Conservation (phyloP, 2,113 vertebrate genomes). For the Pelmatolapia mariae region DNA sequence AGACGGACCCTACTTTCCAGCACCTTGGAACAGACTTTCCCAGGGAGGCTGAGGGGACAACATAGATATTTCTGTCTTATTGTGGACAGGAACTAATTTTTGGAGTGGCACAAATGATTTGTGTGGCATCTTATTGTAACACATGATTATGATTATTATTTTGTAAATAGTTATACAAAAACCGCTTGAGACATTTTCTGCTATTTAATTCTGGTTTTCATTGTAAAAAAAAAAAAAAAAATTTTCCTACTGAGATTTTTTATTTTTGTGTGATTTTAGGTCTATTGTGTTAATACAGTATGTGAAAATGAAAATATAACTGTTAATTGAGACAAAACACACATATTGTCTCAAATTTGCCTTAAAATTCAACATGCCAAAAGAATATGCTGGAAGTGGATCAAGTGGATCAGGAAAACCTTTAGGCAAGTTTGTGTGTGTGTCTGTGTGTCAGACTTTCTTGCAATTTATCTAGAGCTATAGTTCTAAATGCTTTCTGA, state of each 20-base stretch:
- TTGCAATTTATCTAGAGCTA: neutral
- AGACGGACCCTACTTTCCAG: neutral
- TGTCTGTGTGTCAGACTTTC: neutral
- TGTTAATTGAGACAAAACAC: neutral
- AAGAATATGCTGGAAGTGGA: neutral
- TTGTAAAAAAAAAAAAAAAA: too few relatives aligned
- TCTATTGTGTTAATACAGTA: neutral
- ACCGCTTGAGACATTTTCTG: neutral
- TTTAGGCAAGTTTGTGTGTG: neutral
- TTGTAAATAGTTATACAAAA: neutral
- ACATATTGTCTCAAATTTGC: neutral
- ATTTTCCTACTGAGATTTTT: neutral
- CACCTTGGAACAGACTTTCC: neutral
- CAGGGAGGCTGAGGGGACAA: neutral
- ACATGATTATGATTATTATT: neutral
- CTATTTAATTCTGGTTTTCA: too few relatives aligned
- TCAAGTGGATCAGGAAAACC: neutral
- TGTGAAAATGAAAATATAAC: neutral
- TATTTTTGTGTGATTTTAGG: neutral
- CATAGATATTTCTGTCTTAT: neutral
- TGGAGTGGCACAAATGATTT: neutral
- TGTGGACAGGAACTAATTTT: neutral
- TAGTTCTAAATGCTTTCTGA: neutral
- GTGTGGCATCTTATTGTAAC: neutral
- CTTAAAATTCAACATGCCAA: neutral